phyloP scores from a whole-genome alignment of 2,888 invertebrate genomes.

The Tipula confusa region DNA sequence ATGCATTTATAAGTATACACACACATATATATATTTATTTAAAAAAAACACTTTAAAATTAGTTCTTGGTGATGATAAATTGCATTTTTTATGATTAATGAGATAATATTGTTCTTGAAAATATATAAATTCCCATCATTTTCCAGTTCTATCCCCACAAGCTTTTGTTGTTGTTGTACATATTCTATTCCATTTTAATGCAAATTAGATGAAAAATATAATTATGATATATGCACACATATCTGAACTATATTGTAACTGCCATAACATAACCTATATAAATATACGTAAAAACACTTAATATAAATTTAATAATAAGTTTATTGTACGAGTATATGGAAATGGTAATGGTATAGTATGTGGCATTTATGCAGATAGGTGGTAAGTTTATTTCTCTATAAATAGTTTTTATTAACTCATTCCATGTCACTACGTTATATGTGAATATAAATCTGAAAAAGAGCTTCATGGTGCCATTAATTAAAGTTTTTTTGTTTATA shows the following conservation, averaged over 20 bases:
- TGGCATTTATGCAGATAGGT: not conserved
- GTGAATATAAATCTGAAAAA: not conserved
- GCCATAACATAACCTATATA: not conserved
- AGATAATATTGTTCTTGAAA: not conserved
- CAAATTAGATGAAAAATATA: not conserved
- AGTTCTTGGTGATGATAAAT: not conserved
- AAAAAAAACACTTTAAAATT: not conserved
- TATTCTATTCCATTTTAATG: not conserved
- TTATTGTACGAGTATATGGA: not conserved
- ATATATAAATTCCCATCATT: not conserved
- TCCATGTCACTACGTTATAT: not conserved
- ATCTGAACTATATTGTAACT: not conserved
- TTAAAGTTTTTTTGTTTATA: too few relatives aligned
- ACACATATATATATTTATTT: not conserved
- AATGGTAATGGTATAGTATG: not conserved
- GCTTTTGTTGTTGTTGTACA: not conserved
- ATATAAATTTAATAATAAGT: not conserved
- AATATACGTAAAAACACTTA: not conserved
- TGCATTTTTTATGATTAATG: constrained; percentile 12
- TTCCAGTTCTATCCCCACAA: not conserved
- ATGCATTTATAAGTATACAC: too few relatives aligned
- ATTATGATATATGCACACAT: not conserved
- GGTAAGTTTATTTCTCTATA: not conserved
- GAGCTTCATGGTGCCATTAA: not conserved
- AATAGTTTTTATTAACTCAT: not conserved